A percentile compares a stretch with the other conserved stretches of the same genome.
Conservation (phyloP, 2,888 invertebrate species). For the Busseola fusca region DNA sequence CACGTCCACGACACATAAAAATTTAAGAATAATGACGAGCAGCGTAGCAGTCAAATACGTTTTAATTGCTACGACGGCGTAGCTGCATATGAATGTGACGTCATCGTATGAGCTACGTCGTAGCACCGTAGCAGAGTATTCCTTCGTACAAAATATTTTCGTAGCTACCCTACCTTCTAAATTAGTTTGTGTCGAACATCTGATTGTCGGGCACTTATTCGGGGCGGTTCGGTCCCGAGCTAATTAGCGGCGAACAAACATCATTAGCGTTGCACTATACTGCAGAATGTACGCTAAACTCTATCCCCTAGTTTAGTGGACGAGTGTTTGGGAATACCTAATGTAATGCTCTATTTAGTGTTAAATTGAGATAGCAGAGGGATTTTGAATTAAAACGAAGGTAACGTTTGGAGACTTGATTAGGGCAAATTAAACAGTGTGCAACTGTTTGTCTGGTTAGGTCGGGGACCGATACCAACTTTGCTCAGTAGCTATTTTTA, state of each 20-base stretch:
- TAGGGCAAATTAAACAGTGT: slow-evolving; percentile 4
- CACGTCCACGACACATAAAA: neutral
- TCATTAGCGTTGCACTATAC: slow-evolving; percentile 56
- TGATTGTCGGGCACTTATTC: slow-evolving; percentile 68
- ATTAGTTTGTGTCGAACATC: slow-evolving; percentile 69
- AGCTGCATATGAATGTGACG: slow-evolving; percentile 10
- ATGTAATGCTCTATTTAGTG: slow-evolving; percentile 41
- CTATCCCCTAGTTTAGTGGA: slow-evolving; percentile 23
- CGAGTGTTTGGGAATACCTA: slow-evolving; percentile 50
- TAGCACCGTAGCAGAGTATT: slow-evolving; percentile 27
- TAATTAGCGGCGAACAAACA: slow-evolving; percentile 62
- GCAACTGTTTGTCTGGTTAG: neutral
- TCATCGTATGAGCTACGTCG: slow-evolving; percentile 8
- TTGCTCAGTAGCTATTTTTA: neutral
- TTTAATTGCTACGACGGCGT: slow-evolving; percentile 5
- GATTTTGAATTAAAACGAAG: slow-evolving; percentile 36
- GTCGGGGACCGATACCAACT: neutral
- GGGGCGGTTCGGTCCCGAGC: slow-evolving; percentile 55
- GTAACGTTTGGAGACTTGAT: slow-evolving; percentile 10
- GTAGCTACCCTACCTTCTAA: slow-evolving; percentile 49
- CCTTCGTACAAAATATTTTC: neutral
- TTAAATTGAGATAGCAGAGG: slow-evolving; percentile 7
- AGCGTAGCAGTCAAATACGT: slow-evolving; percentile 7
- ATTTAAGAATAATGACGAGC: neutral
- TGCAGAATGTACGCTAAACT: slow-evolving; percentile 48